phyloP scores from a whole-genome alignment of 2,888 invertebrate species.

The Galerucella calmariensis region DNA sequence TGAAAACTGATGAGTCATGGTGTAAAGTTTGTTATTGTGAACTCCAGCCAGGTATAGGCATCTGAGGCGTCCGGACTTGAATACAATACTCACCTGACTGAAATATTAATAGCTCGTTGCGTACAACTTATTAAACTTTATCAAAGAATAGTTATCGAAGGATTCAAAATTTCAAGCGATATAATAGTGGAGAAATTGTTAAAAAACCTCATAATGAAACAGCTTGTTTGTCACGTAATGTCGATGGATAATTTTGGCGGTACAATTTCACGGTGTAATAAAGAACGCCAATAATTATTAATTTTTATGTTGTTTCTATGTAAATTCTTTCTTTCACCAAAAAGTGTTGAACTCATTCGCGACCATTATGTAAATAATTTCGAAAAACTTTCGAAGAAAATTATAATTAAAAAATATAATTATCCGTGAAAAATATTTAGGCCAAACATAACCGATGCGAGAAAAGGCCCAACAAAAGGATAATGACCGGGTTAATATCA shows the following conservation, averaged over 20 bases:
- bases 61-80: conserved; percentile 49
- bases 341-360: background rate
- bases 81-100: conserved; percentile 39
- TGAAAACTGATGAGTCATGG: conserved; percentile 31
- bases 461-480: conserved; percentile 22
- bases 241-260: background rate
- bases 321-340: background rate
- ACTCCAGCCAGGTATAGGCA: conserved; percentile 46
- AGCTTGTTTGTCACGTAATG: too few species aligned
- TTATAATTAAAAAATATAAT: conserved; percentile 13
- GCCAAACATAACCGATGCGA: conserved; percentile 12
- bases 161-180: too few species aligned
- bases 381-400: conserved; percentile 1
- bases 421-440: conserved; percentile 19
- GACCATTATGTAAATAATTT: conserved; percentile 1
- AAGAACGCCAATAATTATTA: background rate
- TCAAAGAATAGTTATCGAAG: background rate
- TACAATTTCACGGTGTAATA: background rate
- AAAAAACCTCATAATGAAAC: too few species aligned
- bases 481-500: conserved; percentile 27
- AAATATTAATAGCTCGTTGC: conserved; percentile 12
- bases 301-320: background rate
- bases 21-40: conserved; percentile 42
- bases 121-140: background rate
- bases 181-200: too few species aligned